Percentiles rank a stretch among this genome's conserved stretches.
Evolutionary conservation across 2,888 invertebrate species (phyloP).

Genomic region (Mythimna vitellina): DNA sequence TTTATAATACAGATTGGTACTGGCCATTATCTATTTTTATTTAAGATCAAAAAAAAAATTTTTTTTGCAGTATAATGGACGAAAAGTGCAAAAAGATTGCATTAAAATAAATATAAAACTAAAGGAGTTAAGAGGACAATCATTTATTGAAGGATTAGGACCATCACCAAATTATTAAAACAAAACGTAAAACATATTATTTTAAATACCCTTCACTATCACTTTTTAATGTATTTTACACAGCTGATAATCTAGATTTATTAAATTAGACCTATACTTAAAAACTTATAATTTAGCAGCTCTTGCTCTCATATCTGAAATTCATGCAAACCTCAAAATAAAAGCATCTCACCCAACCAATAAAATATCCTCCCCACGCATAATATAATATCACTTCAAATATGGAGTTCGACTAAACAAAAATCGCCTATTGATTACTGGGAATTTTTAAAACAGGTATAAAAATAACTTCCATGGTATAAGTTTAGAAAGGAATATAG

Average conservation of each 20-base stretch:
- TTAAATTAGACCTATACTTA: too few species aligned
- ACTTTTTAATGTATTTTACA: background rate
- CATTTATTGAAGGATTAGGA: conserved; percentile 27
- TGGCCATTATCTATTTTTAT: too few species aligned
- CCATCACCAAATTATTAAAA: conserved; percentile 45
- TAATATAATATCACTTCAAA: background rate
- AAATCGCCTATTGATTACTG: too few species aligned
- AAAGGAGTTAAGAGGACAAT: background rate
- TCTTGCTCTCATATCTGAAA: background rate
- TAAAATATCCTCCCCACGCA: background rate
- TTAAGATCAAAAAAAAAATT: too few species aligned
- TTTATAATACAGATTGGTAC: too few species aligned
- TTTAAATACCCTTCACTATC: background rate
- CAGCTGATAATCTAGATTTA: too few species aligned
- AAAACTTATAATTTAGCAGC: background rate
- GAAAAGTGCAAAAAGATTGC: background rate
- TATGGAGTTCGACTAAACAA: background rate
- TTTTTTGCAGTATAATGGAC: too few species aligned
- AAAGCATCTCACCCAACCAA: background rate
- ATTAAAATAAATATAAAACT: conserved; percentile 5
- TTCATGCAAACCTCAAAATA: conserved; percentile 26
- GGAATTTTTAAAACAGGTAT: too few species aligned
- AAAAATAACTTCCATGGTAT: too few species aligned
- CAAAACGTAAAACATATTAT: background rate
- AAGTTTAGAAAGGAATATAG: background rate